phyloP scores from a whole-genome alignment of 2,113 vertebrate species.

The Dipodomys spectabilis region DNA sequence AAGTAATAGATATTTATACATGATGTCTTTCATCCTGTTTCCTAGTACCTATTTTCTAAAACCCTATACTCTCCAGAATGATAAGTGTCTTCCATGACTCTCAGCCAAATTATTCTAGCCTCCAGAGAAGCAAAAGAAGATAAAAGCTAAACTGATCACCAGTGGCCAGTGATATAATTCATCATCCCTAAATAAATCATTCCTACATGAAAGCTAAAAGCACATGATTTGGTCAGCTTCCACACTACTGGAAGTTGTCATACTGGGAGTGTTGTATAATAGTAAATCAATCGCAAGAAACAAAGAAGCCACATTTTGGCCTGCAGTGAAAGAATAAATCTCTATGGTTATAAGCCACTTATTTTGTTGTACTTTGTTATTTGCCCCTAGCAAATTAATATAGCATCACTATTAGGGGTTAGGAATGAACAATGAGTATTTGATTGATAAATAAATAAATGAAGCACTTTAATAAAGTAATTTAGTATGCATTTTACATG shows the following conservation, averaged over 20 bases:
- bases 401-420: neutral
- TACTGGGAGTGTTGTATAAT: no score
- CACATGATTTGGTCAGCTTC: no score
- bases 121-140: neutral
- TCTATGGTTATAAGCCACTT: neutral
- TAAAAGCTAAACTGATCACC: neutral
- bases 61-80: neutral
- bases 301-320: no score
- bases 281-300: no score
- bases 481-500: constrained; percentile 27
- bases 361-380: neutral
- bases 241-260: no score
- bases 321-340: no score
- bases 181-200: neutral
- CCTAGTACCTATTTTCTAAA: neutral
- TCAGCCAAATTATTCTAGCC: neutral
- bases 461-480: constrained; percentile 21
- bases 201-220: neutral
- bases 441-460: constrained; percentile 36
- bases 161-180: neutral
- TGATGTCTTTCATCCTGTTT: neutral
- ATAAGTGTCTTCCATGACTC: neutral
- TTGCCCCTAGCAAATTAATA: neutral
- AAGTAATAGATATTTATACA: no score
- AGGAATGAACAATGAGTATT: neutral